phyloP scores from a whole-genome alignment of 1,140 invertebrate genomes.

The Drosophila eugracilis region DNA sequence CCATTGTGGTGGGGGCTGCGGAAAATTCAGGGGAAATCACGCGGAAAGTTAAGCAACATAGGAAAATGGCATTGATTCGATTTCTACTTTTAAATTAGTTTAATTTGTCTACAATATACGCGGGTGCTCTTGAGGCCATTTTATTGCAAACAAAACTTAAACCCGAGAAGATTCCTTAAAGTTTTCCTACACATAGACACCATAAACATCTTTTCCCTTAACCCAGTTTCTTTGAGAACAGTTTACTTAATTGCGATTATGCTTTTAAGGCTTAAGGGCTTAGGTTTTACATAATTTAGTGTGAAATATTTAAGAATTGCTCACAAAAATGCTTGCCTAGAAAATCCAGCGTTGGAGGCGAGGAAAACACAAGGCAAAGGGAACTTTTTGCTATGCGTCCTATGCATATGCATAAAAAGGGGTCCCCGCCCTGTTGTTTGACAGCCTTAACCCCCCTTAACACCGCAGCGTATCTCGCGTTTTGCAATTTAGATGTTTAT shows the following conservation, averaged over 20 bases:
- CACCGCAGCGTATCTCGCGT: not conserved
- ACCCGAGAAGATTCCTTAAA: not conserved
- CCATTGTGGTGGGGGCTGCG: conserved; percentile 10
- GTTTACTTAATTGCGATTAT: too few relatives aligned
- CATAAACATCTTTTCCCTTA: too few relatives aligned
- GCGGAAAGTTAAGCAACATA: not conserved
- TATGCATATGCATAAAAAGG: conserved; percentile 29
- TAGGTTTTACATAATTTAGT: too few relatives aligned
- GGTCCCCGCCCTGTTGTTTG: not conserved
- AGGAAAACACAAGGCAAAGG: not conserved
- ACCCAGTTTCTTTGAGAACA: too few relatives aligned
- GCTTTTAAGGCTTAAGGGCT: not conserved
- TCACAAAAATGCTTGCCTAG: too few relatives aligned
- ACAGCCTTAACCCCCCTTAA: not conserved
- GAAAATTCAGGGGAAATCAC: not conserved
- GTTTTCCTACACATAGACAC: too few relatives aligned
- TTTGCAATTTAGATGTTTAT: conserved; percentile 40
- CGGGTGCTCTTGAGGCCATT: too few relatives aligned
- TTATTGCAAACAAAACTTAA: too few relatives aligned
- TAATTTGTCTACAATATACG: too few relatives aligned
- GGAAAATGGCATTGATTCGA: too few relatives aligned
- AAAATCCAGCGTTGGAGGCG: not conserved
- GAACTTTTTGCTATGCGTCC: conserved; percentile 5
- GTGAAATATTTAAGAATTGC: too few relatives aligned
- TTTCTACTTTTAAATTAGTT: too few relatives aligned